Conservation (phyloP, 2,888 invertebrate genomes). For the Frankliniella fusca region DNA sequence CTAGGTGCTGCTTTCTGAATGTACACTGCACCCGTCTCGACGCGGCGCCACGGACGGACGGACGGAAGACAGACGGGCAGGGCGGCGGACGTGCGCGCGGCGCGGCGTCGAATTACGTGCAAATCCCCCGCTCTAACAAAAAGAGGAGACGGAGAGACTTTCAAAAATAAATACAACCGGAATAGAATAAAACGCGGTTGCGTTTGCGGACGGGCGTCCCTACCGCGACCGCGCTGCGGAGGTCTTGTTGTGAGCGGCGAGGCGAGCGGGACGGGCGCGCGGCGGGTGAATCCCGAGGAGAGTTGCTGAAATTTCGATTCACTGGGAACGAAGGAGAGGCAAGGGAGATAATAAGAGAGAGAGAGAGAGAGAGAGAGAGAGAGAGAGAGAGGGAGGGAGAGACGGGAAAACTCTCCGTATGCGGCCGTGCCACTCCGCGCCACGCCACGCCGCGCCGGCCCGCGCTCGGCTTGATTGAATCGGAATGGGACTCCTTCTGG, state of each 20-base stretch:
- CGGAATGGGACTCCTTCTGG: slow-evolving; percentile 13
- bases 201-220: no score
- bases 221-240: no score
- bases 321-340: neutral
- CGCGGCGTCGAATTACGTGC: no score
- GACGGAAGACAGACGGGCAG: no score
- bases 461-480: neutral
- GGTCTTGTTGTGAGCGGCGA: neutral
- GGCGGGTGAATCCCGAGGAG: neutral
- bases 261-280: neutral
- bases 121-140: no score
- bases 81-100: no score
- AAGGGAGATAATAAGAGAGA: neutral
- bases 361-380: neutral
- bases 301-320: neutral
- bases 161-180: no score
- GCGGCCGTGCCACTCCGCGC: neutral
- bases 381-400: neutral
- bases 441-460: neutral
- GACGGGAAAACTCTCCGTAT: neutral
- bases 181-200: no score
- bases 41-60: neutral
- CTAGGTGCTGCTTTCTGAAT: no score
- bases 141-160: no score
- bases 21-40: neutral